These are phyloP conservation scores for Drosophila kurseongensis DNA, from an alignment of 1,140 invertebrate genomes.

Conservation along the genomic window DNA sequence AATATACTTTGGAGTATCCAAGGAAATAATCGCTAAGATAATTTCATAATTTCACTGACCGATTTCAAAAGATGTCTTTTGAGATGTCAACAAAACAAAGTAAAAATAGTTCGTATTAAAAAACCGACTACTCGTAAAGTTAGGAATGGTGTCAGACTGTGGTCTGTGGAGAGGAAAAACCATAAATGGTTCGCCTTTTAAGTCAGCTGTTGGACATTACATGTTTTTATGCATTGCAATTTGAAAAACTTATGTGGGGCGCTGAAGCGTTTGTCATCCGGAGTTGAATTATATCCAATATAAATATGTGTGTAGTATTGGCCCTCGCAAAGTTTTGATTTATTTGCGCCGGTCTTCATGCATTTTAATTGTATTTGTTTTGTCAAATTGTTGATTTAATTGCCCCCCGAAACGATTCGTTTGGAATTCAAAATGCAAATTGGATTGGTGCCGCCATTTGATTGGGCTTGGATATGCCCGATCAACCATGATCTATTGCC, in stretches of 20 bases:
- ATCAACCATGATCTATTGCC: slow-evolving; percentile 47
- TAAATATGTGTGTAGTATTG: neutral
- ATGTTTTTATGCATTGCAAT: slow-evolving; percentile 20
- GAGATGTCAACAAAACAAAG: slow-evolving; percentile 1
- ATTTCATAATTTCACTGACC: neutral
- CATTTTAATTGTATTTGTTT: slow-evolving; percentile 46
- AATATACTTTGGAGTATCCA: neutral
- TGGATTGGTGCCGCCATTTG: slow-evolving; percentile 20
- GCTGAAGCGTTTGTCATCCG: neutral
- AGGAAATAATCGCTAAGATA: neutral
- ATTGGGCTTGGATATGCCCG: slow-evolving; percentile 35
- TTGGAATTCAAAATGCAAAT: slow-evolving; percentile 34
- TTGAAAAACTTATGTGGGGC: slow-evolving; percentile 9
- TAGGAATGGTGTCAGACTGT: slow-evolving; percentile 17
- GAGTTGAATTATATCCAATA: slow-evolving; percentile 5
- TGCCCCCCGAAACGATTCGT: slow-evolving; percentile 25
- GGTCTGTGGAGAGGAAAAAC: slow-evolving; percentile 1
- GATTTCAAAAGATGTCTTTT: slow-evolving; percentile 9
- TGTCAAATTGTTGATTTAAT: slow-evolving; percentile 47
- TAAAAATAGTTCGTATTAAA: slow-evolving; percentile 23
- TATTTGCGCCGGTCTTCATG: slow-evolving; percentile 40
- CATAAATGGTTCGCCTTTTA: slow-evolving; percentile 10
- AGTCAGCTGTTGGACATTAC: slow-evolving; percentile 5
- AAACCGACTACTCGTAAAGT: slow-evolving; percentile 10
- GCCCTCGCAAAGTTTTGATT: slow-evolving; percentile 23